These are phyloP conservation scores for Microtus californicus DNA, from an alignment of 2,797 vertebrate genomes.

Conservation along the genomic window DNA sequence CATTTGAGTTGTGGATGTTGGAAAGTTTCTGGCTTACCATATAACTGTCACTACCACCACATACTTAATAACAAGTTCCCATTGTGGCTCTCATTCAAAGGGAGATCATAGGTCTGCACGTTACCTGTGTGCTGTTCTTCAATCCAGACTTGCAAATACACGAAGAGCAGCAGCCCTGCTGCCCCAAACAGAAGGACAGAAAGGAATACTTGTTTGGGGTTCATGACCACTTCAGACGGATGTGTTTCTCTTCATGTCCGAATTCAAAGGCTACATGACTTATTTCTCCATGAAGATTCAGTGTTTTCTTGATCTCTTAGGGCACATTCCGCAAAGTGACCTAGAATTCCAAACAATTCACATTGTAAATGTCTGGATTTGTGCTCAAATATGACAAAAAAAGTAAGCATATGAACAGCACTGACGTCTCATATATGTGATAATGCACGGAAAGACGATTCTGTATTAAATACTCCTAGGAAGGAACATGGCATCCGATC, in stretches of 20 bases:
- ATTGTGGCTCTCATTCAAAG: neutral
- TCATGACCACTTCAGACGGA: conserved; percentile 86
- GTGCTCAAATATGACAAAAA: neutral
- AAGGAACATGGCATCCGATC: neutral
- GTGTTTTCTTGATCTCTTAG: neutral
- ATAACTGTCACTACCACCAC: neutral
- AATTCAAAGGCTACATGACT: conserved; percentile 77
- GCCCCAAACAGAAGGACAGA: conserved; percentile 87
- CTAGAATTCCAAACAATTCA: conserved; percentile 77
- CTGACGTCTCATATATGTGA: neutral
- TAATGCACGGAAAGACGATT: neutral
- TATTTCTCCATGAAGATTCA: conserved; percentile 59
- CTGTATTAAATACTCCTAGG: neutral
- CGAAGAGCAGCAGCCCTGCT: conserved; percentile 88
- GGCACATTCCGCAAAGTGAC: conserved; percentile 21
- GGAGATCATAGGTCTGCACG: neutral
- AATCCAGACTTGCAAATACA: conserved; percentile 87
- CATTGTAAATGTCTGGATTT: conserved; percentile 23
- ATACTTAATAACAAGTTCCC: neutral
- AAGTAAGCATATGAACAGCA: neutral
- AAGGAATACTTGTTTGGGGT: conserved; percentile 86
- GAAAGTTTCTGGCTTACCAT: neutral
- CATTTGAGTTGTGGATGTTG: neutral
- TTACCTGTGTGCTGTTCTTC: conserved; percentile 87
- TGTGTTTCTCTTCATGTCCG: conserved; percentile 79